These are phyloP conservation scores for Asobara japonica DNA, from an alignment of 1,140 invertebrate species.

Conservation along the genomic window DNA sequence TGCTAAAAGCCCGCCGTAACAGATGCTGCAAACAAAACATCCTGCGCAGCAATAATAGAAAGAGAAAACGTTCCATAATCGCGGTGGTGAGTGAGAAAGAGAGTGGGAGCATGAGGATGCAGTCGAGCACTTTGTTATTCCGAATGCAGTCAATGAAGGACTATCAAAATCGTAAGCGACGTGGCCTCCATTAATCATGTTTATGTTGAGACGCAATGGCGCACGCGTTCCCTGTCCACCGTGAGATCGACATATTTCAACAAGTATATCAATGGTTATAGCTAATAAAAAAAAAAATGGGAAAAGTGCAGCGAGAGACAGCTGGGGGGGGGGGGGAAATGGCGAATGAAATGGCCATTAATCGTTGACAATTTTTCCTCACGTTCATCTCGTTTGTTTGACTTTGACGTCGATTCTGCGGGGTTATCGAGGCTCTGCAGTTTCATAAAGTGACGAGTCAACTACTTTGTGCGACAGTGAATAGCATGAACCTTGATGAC, in stretches of 20 bases:
- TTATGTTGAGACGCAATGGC: constrained; percentile 26
- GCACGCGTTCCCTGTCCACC: constrained; percentile 17
- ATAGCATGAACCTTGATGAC: neutral
- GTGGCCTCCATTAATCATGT: constrained; percentile 32
- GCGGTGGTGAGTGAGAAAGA: neutral
- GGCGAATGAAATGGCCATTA: constrained; percentile 12
- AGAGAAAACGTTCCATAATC: neutral
- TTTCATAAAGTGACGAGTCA: constrained; percentile 1
- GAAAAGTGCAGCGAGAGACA: neutral
- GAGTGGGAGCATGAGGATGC: constrained; percentile 9
- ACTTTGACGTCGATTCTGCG: neutral
- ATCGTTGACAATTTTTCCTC: constrained; percentile 1
- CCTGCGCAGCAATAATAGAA: neutral
- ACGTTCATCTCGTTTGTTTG: constrained; percentile 8
- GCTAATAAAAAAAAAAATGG: neutral
- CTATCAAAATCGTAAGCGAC: constrained; percentile 33
- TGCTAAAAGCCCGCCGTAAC: neutral
- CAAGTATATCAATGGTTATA: constrained; percentile 14
- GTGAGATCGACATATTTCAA: constrained; percentile 7
- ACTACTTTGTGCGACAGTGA: neutral
- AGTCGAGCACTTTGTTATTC: constrained; percentile 29
- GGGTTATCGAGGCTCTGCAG: constrained; percentile 1
- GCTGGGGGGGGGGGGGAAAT: neutral
- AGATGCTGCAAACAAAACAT: neutral
- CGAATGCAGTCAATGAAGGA: constrained; percentile 16